Base-by-base conservation (phyloP, 2,113 vertebrate genomes). In the Onychostoma macrolepis region DNA sequence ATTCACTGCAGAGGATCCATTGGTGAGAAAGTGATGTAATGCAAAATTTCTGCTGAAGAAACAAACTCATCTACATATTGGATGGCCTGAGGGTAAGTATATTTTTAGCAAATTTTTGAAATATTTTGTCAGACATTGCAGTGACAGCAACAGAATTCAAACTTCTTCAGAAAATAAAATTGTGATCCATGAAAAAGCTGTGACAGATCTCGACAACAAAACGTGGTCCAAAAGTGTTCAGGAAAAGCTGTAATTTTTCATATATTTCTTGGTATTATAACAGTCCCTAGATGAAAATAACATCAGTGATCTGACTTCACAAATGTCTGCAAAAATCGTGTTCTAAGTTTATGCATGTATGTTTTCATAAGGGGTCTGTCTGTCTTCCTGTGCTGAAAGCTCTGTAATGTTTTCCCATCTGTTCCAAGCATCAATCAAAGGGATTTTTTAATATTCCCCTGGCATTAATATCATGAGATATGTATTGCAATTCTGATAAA, bases 401-500 rank as follows among this genome's bases (percentile, higher is more conserved):
- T 15, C 19, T 13, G 50, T 58, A 53, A 53, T 78, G 76, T 33
- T 78, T 78, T 78, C 30, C 28, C 9, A 8, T 6, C 48, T 1
- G 3, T 80, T 80, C 48, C 33, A 12, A 80, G 30, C 17, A 80
- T 80, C 77, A 38, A n/a, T 58, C 26, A 80, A 53, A 58, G 4
- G 30, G 48, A 80, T 80, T 58, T 78, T 53, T 56, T 58, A 5
- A 30, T 80, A 80, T 80, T 80, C 10, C 77, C 9, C 28, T 78
- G 4, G 45, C 76, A 78, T 28, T 50, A 78, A 78, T 78, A 78
- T 30, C 43, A 53, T 28, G 50, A 53, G 45, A 50, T 53, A 53
- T 30, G 17, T 50, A 10, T 10, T 78, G 45, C 17, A 30, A 33
- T 50, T 50, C 26, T 26, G 56, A 58, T 58, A 26, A 26, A 15